Conservation (phyloP, 2,113 vertebrate genomes). For the Indri indri region DNA sequence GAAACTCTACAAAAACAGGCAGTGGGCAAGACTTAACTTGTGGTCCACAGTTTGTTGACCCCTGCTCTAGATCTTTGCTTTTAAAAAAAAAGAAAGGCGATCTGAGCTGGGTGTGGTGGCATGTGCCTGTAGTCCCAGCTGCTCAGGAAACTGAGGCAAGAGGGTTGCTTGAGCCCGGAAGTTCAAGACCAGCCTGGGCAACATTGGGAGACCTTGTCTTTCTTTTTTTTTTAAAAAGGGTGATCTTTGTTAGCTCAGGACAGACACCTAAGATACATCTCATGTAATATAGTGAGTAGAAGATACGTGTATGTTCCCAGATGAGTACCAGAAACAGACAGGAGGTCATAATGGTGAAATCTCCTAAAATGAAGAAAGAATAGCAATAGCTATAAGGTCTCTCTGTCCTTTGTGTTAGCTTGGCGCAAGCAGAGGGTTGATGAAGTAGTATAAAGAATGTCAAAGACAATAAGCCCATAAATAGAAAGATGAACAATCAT, state of each 20-base stretch:
- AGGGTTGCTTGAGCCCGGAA: background rate
- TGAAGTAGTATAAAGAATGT: slow-evolving; percentile 54
- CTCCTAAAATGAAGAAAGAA: slow-evolving; percentile 45
- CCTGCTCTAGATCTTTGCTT: background rate
- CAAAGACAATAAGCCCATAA: slow-evolving; percentile 51
- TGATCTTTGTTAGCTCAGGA: background rate
- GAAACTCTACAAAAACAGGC: background rate
- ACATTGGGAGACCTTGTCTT: too few species aligned
- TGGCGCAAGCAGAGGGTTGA: slow-evolving; percentile 42
- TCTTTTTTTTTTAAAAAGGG: background rate
- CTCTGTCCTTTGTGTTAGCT: slow-evolving; percentile 48
- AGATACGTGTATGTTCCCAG: background rate
- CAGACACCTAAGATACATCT: background rate
- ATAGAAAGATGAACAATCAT: slow-evolving; percentile 56
- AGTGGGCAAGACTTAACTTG: background rate
- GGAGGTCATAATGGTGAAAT: background rate
- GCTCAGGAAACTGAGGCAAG: background rate
- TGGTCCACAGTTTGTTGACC: background rate
- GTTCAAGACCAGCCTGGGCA: background rate
- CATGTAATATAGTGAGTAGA: slow-evolving; percentile 46
- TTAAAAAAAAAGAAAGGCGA: background rate
- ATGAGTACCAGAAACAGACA: slow-evolving; percentile 8
- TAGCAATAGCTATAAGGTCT: background rate
- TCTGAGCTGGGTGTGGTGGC: background rate
- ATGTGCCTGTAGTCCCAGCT: background rate